phyloP scores from a whole-genome alignment of 2,797 vertebrate genomes.

The Rhinatrema bivittatum region DNA sequence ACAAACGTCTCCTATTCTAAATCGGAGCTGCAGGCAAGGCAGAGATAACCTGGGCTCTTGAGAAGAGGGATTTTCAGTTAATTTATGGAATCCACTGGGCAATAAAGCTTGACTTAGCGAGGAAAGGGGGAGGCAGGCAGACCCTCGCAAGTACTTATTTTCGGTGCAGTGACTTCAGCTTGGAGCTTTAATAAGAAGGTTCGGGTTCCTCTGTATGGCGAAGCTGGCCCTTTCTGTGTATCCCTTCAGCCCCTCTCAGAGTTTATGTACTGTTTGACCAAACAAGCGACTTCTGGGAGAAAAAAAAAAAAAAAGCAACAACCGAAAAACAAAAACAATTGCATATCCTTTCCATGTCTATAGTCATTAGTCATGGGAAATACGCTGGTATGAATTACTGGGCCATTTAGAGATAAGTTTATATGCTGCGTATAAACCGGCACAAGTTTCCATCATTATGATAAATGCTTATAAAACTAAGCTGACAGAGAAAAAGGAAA shows the following conservation, averaged over 20 bases:
- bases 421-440: background rate
- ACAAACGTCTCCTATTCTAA: conserved; percentile 66
- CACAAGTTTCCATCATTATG: too few species aligned
- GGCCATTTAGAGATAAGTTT: conserved; percentile 16
- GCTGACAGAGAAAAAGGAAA: too few species aligned
- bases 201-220: conserved; percentile 5
- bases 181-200: conserved; percentile 50
- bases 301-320: too few species aligned
- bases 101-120: conserved; percentile 45
- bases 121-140: conserved; percentile 63
- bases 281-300: too few species aligned
- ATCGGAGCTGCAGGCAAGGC: conserved; percentile 70
- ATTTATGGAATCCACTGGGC: conserved; percentile 66
- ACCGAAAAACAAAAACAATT: too few species aligned
- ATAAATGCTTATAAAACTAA: too few species aligned
- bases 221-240: conserved; percentile 27
- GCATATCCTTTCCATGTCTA: too few species aligned
- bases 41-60: conserved; percentile 71
- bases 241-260: conserved; percentile 18
- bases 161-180: conserved; percentile 38
- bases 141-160: conserved; percentile 60
- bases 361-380: too few species aligned
- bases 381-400: conserved; percentile 3
- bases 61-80: conserved; percentile 73
- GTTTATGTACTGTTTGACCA: conserved; percentile 8